A percentile compares a stretch with the other conserved stretches of the same genome.
Evolutionary conservation across 1,140 invertebrate genomes (phyloP).

Genomic region (Drosophila pectinifera): DNA sequence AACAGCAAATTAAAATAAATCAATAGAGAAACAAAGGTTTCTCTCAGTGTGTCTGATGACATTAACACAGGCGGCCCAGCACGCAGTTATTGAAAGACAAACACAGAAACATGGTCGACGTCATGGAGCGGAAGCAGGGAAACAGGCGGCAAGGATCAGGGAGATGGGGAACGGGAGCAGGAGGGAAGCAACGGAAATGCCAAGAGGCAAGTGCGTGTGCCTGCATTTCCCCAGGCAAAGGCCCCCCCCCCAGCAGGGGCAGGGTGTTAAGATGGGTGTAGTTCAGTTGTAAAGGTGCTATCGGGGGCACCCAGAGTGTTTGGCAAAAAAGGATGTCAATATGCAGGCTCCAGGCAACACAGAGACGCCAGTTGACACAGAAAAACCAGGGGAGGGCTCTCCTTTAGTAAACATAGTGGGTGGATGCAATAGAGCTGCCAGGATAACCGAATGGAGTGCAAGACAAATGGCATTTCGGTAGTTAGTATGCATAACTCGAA

Average conservation of each 20-base stretch:
- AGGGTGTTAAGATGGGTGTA: constrained; percentile 16
- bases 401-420: constrained; percentile 9
- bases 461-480: constrained; percentile 21
- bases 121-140: constrained; percentile 27
- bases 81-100: constrained; percentile 75
- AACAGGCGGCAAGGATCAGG: neutral
- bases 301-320: constrained; percentile 45
- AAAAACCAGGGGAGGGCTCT: constrained; percentile 42
- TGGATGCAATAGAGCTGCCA: constrained; percentile 51
- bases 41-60: constrained; percentile 23
- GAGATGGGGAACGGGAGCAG: neutral
- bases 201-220: constrained; percentile 71
- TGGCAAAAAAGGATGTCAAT: constrained; percentile 79
- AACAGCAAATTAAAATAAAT: too few species aligned
- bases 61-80: constrained; percentile 37
- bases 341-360: constrained; percentile 47
- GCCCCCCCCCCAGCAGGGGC: neutral
- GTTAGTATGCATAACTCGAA: constrained; percentile 31
- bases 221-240: constrained; percentile 50
- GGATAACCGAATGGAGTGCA: constrained; percentile 21
- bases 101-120: constrained; percentile 43
- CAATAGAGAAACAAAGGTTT: too few species aligned
- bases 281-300: constrained; percentile 32
- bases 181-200: constrained; percentile 61
- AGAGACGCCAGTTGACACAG: constrained; percentile 66